Conservation (phyloP, 2,888 invertebrate genomes). For the Abscondita cerata region DNA sequence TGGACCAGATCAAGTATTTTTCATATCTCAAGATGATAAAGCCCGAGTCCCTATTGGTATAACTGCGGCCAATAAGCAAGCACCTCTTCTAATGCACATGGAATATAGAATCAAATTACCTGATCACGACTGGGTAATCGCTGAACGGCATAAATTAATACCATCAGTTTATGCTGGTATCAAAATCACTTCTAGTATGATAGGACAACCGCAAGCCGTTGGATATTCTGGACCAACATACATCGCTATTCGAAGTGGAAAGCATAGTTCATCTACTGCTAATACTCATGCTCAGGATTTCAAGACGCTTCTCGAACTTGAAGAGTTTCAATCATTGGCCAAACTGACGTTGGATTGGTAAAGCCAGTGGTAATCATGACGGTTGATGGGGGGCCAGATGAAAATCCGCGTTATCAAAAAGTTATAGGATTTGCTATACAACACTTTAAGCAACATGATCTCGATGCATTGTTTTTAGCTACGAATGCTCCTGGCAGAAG, state of each 20-base stretch:
- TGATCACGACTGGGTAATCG: conserved; percentile 20
- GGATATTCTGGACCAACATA: conserved; percentile 52
- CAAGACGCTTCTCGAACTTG: conserved; percentile 18
- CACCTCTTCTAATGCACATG: conserved; percentile 27
- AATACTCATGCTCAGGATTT: conserved; percentile 27
- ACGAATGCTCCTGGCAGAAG: no score
- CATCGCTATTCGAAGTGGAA: conserved; percentile 44
- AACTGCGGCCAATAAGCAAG: conserved; percentile 37
- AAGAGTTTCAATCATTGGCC: conserved; percentile 25
- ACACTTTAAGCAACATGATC: no score
- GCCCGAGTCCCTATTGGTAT: conserved; percentile 53
- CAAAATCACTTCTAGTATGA: conserved; percentile 38
- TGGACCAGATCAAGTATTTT: background rate
- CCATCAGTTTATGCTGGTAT: conserved; percentile 39
- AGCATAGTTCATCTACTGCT: conserved; percentile 38
- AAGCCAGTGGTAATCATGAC: conserved; percentile 45
- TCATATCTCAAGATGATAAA: background rate
- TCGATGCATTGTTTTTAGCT: no score
- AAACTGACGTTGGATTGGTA: conserved; percentile 33
- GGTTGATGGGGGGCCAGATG: conserved; percentile 42
- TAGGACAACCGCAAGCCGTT: conserved; percentile 49
- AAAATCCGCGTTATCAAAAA: no score
- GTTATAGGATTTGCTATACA: no score
- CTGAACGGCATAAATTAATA: conserved; percentile 39
- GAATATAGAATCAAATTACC: conserved; percentile 26